Percentiles rank a stretch among this genome's conserved stretches.
phyloP scores from a whole-genome alignment of 2,888 invertebrate genomes.

The Cephalotes varians region DNA sequence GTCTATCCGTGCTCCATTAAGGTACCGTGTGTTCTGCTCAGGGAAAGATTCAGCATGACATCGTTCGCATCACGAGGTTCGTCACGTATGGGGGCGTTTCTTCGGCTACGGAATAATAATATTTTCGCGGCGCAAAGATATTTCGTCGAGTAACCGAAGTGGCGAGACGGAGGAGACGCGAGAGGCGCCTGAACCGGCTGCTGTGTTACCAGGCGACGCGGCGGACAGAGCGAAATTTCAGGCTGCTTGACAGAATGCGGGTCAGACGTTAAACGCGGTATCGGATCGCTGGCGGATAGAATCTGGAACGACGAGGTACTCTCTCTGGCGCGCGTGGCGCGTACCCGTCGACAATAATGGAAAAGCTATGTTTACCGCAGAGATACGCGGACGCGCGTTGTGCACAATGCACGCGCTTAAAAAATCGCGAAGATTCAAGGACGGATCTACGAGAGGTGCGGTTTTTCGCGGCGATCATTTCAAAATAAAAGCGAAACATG shows the following conservation, averaged over 20 bases:
- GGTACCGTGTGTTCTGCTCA: neutral
- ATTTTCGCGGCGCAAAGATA: slow-evolving; percentile 20
- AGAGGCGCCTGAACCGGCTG: slow-evolving; percentile 16
- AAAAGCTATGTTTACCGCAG: slow-evolving; percentile 42
- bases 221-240: slow-evolving; percentile 39
- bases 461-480: neutral
- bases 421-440: neutral
- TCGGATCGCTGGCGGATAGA: slow-evolving; percentile 47
- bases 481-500: neutral
- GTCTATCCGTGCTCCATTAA: neutral
- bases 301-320: slow-evolving; percentile 60
- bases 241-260: slow-evolving; percentile 32
- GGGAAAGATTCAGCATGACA: neutral
- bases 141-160: neutral
- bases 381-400: neutral
- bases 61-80: neutral
- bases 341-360: slow-evolving; percentile 60
- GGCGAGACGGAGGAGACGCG: neutral
- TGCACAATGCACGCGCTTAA: neutral
- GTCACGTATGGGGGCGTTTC: neutral
- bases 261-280: slow-evolving; percentile 53
- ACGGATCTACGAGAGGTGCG: neutral
- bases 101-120: neutral
- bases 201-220: slow-evolving; percentile 1
- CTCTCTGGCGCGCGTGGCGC: slow-evolving; percentile 68